Base-by-base conservation (phyloP, 1,140 invertebrate genomes). In the Magallana gigas region DNA sequence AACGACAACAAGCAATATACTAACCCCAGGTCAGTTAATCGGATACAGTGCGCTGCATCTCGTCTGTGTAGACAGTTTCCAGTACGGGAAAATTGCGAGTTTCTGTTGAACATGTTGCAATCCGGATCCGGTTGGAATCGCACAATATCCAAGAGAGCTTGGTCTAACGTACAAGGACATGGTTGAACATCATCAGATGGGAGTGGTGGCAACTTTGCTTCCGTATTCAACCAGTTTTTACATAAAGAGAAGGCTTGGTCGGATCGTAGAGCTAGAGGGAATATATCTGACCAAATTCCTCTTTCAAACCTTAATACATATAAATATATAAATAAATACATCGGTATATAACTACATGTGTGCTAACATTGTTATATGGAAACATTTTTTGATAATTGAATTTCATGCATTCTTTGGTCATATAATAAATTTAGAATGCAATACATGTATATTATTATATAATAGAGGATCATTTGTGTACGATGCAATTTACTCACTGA, bases 111-210 rank as follows among this genome's bases (percentile, higher is more conserved):
- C 16, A 23, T 64, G 11, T 85, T 85, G 59, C 87, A 88, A 48
- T 58, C 16, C 9, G 87, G 84, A 57, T 88, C 87, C 1, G 76
- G 59, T 64, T 85, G 84, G 71, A 88, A 88, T 48, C 87, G 14
- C 9, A 76, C 58, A 16, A 85, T 83, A 57, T 88, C 87, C 8
- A 88, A 12, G 9, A 80, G 36, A 4, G 87, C 87, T 59, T 88
- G 87, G 8, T 81, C 57, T 1, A 88, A 23, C 57, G 71, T 85
- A 56, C 87, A 88, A 0, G 87, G 87, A 83, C 87, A 88, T 7
- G 60, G 76, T 18, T 88, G 84, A 11, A 83, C n/a, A 8, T 83
- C 12, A 16, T 16, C 18, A 5, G n/a, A 57, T 6, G 59, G 14
- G 9, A 88, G 16, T 7, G n/a, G 3, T 8, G 59, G 84, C 7